A percentile compares a stretch with the other conserved stretches of the same genome.
Conservation (phyloP, 53 echinoderm and acorn worm genomes). For the Mesocentrotus franciscanus region DNA sequence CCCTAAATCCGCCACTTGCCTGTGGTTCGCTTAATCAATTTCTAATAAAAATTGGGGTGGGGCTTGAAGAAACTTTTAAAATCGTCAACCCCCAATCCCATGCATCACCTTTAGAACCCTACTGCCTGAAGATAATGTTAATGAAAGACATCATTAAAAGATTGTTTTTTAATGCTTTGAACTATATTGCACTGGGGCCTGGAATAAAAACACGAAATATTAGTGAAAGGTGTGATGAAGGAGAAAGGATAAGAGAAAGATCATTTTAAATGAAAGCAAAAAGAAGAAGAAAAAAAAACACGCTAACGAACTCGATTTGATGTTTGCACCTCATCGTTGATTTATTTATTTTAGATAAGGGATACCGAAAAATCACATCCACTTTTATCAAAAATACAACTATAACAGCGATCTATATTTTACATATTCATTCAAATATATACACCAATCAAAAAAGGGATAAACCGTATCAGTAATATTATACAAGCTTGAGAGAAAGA, state of each 20-base stretch:
- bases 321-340: neutral
- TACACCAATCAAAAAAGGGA: neutral
- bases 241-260: neutral
- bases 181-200: too few relatives aligned
- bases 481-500: neutral
- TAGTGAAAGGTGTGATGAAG: neutral
- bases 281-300: neutral
- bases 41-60: too few relatives aligned
- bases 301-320: neutral
- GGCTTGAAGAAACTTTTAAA: too few relatives aligned
- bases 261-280: neutral
- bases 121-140: too few relatives aligned
- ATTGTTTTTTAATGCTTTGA: too few relatives aligned
- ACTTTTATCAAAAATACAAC: constrained; percentile 25
- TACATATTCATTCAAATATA: neutral
- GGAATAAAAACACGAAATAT: too few relatives aligned
- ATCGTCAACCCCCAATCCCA: too few relatives aligned
- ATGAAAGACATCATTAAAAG: too few relatives aligned
- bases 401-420: neutral
- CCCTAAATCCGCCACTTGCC: too few relatives aligned
- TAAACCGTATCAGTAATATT: neutral
- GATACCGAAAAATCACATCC: constrained; percentile 15
- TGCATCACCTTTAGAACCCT: too few relatives aligned
- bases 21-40: too few relatives aligned
- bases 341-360: neutral